Base-by-base conservation (phyloP, 2,888 invertebrate species). In the Anorthoa munda region DNA sequence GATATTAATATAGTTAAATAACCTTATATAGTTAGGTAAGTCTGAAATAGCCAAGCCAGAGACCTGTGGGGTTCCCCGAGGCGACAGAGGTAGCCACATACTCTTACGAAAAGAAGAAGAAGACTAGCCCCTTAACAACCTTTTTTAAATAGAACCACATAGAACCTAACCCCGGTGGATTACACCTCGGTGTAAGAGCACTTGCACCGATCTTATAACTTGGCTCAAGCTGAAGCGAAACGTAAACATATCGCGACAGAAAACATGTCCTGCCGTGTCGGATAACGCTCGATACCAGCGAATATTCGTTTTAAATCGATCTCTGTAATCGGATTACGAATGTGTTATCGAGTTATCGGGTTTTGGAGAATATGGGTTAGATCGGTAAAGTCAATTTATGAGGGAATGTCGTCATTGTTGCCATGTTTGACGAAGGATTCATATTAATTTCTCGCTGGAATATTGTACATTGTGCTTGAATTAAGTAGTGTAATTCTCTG, bases 271-370 rank as follows among this genome's bases (percentile, higher is more conserved):
- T 17, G 21, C 51, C 58, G 17, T 48, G 55, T 26, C 46, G 21
- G 23, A 68, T 79, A 50, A 45, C 15, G 17, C 31, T 48, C 77
- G 59, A 64, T 71, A 51, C 69, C 21, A 66, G 48, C 59, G 59
- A 66, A 79, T 79, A 83, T 78, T 66, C 59, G 51, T 70, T 83
- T 72, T 17, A 72, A 79, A 79, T 59, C 66, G 72, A 79, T 79
- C 23, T 26, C 65, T 51, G n/a, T 63, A 81, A 82, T 79, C 46
- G 51, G 48, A 77, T 81, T 77, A 81, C 13, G 11, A 51, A 58
- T 48, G 46, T n/a, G 15, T 23, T 48, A n/a, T 15, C 26, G 2
- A 26, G 31, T 26, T 26, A 18, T 59, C 15, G 12, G n/a, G 45
- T 23, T 31, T 72, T n/a, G n/a, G 17, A 55, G 11, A 31, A 50